Evolutionary conservation across 2,888 invertebrate genomes (phyloP), one percentile per base, ranked within the genome.

Genomic region (Bimastos eiseni): DNA sequence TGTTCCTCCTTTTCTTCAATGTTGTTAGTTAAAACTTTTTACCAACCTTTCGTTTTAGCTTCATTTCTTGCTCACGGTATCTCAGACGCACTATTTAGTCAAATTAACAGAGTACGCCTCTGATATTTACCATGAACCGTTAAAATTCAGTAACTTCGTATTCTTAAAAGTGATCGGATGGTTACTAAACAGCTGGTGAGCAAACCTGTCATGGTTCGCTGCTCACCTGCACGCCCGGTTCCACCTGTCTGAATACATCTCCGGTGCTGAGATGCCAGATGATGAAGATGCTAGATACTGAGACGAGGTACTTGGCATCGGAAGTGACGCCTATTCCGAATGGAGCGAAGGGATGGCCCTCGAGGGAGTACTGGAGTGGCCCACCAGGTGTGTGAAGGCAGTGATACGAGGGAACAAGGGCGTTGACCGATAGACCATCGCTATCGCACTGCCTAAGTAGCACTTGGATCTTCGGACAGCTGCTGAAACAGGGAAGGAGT

Each of bases 351-450:
- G 98, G 98, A 95, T 99, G 99, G 0, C 99, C 99, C 96, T 99
- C 99, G 88, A 99, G 95, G 0, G 99, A 99, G 94, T 98, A 99
- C 97, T 99, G 99, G 13, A 99, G 95, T 0, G 99, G 99, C 2
- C 99, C 99, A 88, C 99, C 99, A n/a, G 99, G 99, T 1, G 99
- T 99, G 94, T 99, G 99, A 92, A 99, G 96, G 93, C 98, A 99
- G 95, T 99, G 99, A 95, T 98, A 98, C 0, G 98, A 96, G 0
- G 99, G 99, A 93, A 98, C 96, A 90, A 99, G 95, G 0, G 98
- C 97, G 92, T 93, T 93, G 8, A 91, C 89, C 49, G 89, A 70
- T 15, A 92, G 89, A 0, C 99, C 99, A 94, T 97, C 97, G 36
- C 96, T 96, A 94, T 99, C 98, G 94, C 99, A 99, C 93, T 98